Evolutionary conservation across 92 coral and sea anemone genomes (phyloP).

Genomic region (Epizoanthus fatuus): DNA sequence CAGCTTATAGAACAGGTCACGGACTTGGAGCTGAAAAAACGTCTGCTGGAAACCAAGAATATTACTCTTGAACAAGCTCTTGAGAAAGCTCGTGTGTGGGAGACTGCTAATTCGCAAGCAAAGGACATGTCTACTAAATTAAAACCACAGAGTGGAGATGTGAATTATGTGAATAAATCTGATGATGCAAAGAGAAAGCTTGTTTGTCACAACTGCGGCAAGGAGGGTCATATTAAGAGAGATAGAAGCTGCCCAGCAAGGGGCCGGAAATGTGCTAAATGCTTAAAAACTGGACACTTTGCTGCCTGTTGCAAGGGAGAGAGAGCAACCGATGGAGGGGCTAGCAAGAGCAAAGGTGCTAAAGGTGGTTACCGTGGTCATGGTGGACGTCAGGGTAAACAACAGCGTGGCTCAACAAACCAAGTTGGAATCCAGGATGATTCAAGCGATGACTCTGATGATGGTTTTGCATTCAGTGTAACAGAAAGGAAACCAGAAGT

Average conservation of each 20-base stretch:
- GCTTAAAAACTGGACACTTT: not conserved
- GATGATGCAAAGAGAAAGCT: not conserved
- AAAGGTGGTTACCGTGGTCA: not conserved
- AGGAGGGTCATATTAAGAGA: too few species aligned
- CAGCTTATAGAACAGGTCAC: constrained; percentile 60
- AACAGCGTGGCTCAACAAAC: constrained; percentile 29
- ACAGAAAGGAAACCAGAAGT: constrained; percentile 27
- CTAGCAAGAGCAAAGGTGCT: not conserved
- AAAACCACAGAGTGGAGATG: constrained; percentile 1
- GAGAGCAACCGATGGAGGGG: not conserved
- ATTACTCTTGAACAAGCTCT: constrained; percentile 69
- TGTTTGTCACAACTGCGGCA: not conserved
- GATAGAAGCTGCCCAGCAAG: not conserved
- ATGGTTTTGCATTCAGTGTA: not conserved
- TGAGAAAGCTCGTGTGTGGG: constrained; percentile 58
- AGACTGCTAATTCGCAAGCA: constrained; percentile 63
- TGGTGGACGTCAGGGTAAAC: constrained; percentile 1
- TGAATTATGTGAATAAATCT: not conserved
- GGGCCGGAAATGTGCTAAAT: not conserved
- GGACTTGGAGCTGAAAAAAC: constrained; percentile 49
- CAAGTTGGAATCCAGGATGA: not conserved
- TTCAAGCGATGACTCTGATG: too few species aligned
- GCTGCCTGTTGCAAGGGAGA: constrained; percentile 1
- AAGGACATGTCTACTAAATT: constrained; percentile 38
- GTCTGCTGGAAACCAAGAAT: constrained; percentile 64